Percentiles rank a stretch among this genome's conserved stretches.
These are phyloP conservation scores for Sminthurides bifidus DNA, from an alignment of 1,140 invertebrate genomes.

Conservation along the genomic window DNA sequence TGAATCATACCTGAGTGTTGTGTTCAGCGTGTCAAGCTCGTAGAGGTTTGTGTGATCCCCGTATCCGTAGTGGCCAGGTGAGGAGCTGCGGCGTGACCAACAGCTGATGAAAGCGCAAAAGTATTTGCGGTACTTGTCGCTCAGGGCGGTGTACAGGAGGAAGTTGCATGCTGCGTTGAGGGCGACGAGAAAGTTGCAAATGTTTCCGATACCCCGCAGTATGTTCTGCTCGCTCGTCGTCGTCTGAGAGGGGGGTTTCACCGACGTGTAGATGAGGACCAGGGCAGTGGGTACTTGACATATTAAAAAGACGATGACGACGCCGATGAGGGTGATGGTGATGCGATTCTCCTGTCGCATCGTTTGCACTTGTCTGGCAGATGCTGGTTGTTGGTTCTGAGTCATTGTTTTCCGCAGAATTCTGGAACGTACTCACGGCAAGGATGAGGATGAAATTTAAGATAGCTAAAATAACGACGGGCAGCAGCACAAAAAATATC, in stretches of 20 bases:
- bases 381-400: conserved; percentile 17
- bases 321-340: conserved; percentile 59
- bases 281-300: conserved; percentile 57
- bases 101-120: conserved; percentile 53
- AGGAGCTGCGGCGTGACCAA: conserved; percentile 13
- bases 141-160: conserved; percentile 62
- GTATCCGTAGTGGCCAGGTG: not conserved
- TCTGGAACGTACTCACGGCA: conserved; percentile 40
- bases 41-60: conserved; percentile 9
- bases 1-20: conserved; percentile 18
- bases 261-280: conserved; percentile 41
- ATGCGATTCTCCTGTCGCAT: conserved; percentile 55
- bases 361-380: conserved; percentile 28
- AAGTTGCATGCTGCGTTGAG: conserved; percentile 51
- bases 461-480: conserved; percentile 51
- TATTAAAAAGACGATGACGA: conserved; percentile 58
- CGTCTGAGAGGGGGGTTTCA: too few species aligned
- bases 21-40: conserved; percentile 27
- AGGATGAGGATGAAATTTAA: conserved; percentile 60
- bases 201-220: conserved; percentile 45
- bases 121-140: conserved; percentile 60
- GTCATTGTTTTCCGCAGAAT: conserved; percentile 31
- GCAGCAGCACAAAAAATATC: conserved; percentile 52
- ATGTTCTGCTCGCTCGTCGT: conserved; percentile 18
- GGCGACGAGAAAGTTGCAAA: conserved; percentile 57